Evolutionary conservation across 2,113 vertebrate genomes (phyloP).

Genomic region (Corvus hawaiiensis): DNA sequence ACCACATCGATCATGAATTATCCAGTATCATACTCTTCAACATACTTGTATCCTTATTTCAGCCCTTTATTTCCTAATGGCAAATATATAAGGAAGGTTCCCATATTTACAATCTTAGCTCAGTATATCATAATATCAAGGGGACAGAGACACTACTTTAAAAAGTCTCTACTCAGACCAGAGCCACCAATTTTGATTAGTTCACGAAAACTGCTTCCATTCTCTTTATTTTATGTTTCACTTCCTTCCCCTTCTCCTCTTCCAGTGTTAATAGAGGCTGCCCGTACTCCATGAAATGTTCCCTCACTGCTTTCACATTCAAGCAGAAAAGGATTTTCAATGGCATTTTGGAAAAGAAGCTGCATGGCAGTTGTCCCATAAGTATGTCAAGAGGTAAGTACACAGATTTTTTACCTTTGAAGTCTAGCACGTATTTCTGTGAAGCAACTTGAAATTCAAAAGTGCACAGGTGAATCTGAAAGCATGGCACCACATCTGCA

Average conservation of each 20-base stretch:
- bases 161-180: neutral
- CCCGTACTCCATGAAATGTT: neutral
- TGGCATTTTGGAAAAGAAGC: neutral
- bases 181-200: neutral
- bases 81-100: neutral
- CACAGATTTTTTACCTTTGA: neutral
- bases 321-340: neutral
- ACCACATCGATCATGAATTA: neutral
- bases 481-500: neutral
- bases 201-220: neutral
- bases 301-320: neutral
- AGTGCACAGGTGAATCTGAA: neutral
- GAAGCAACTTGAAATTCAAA: neutral
- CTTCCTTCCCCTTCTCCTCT: neutral
- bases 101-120: neutral
- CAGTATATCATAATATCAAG: neutral
- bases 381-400: neutral
- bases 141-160: neutral
- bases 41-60: neutral
- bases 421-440: neutral
- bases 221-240: neutral
- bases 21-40: neutral
- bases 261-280: neutral
- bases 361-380: rapidly evolving
- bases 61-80: neutral